phyloP scores from a whole-genome alignment of 30 jellyfish, hydroid and myxozoan species.

The Phacellophora camtschatica region DNA sequence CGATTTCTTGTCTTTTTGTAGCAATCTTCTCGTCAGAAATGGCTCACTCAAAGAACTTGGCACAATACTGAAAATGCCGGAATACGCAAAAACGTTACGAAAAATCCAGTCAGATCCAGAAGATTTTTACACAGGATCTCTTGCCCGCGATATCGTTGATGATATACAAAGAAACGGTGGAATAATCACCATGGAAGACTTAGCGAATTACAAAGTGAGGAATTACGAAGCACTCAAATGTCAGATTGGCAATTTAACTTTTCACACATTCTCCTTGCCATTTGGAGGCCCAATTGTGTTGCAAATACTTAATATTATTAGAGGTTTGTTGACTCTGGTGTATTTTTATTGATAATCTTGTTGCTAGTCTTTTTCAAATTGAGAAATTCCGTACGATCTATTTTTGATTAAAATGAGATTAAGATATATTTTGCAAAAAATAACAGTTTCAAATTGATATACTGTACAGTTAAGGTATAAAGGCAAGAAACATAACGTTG shows the following conservation, averaged over 20 bases:
- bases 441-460: too few relatives aligned
- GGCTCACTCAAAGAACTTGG: conserved; percentile 82
- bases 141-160: conserved; percentile 86
- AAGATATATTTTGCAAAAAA: too few relatives aligned
- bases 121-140: conserved; percentile 82
- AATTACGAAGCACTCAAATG: conserved; percentile 32
- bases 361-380: too few relatives aligned
- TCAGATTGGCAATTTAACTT: conserved; percentile 80
- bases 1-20: not conserved
- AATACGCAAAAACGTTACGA: conserved; percentile 57
- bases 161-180: conserved; percentile 91
- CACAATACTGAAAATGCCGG: conserved; percentile 60
- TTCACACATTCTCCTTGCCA: conserved; percentile 75
- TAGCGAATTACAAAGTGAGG: conserved; percentile 75
- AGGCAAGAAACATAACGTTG: too few relatives aligned
- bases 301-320: conserved; percentile 71
- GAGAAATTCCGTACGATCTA: too few relatives aligned
- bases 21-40: conserved; percentile 71
- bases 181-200: conserved; percentile 75
- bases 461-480: too few relatives aligned
- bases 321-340: too few relatives aligned
- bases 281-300: conserved; percentile 95
- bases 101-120: conserved; percentile 90
- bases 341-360: too few relatives aligned
- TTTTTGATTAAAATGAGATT: too few relatives aligned